Base-by-base conservation (phyloP, 2,888 invertebrate species). In the Lasioglossum leucozonium region DNA sequence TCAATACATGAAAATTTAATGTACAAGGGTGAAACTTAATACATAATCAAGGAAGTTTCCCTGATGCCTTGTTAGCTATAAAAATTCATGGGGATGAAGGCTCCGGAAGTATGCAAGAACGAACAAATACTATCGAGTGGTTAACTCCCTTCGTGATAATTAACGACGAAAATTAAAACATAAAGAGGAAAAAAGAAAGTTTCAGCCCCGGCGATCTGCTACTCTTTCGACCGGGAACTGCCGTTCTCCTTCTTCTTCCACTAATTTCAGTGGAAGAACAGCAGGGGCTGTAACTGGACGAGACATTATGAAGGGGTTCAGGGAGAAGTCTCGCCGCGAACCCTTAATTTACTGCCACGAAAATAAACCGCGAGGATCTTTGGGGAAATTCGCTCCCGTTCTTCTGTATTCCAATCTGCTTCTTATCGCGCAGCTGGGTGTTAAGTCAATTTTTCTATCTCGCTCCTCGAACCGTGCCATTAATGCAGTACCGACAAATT, bases 341-440 rank as follows among this genome's bases (percentile, higher is more conserved):
- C 91, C 92, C 89, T 92, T 92, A 92, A 92, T 93, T 93, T 91
- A 92, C 90, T 91, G 88, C 88, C 88, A 85, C 88, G 89, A 91
- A 92, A 92, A 91, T 93, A 90, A 92, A 91, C 91, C 90, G 84
- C 81, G 84, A 80, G 81, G 88, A 86, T 89, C 87, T 77, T 81
- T 80, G 85, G 87, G 82, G 91, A 91, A 90, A 88, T 87, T 89
- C 84, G 81, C 71, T 40, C 67, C n/a, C 51, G 55, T 40, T 69
- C 55, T 80, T 75, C 81, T 81, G 79, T 73, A 65, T 82, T 74
- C 80, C 87, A 84, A 81, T 81, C 69, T 80, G 67, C 79, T 85
- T 83, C 77, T 86, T 78, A 87, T 88, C 83, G 76, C 86, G 75
- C 79, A 74, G 72, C 72, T 73, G 78, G 78, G 58, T 74, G 79